Evolutionary conservation across 2,113 vertebrate species (phyloP).

Genomic region (Pteronura brasiliensis): DNA sequence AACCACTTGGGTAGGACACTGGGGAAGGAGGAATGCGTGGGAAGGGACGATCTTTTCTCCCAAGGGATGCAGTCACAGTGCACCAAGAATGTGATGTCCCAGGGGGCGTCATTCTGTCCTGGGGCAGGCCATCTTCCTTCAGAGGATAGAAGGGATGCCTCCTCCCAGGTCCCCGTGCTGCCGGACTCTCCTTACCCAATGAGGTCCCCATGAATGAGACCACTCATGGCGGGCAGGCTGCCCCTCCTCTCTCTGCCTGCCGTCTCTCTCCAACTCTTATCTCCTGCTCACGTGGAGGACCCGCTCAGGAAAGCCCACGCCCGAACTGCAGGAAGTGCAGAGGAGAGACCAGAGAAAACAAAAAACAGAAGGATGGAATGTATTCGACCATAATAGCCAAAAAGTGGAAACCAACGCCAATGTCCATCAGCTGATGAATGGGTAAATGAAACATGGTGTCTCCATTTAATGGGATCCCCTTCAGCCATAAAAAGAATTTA

Average conservation of each 20-base stretch:
- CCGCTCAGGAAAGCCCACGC: neutral
- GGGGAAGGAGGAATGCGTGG: neutral
- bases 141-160: too few species aligned
- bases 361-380: neutral
- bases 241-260: neutral
- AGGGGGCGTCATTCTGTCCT: neutral
- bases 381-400: neutral
- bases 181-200: neutral
- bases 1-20: neutral
- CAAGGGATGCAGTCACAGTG: fast-evolving
- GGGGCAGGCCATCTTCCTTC: neutral
- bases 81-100: too few species aligned
- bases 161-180: neutral
- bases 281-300: neutral
- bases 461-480: neutral
- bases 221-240: neutral
- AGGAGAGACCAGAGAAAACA: neutral
- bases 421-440: neutral
- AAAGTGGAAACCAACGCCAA: neutral
- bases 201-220: neutral
- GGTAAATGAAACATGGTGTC: neutral
- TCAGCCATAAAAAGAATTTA: neutral
- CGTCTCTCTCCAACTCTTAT: neutral
- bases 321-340: neutral
- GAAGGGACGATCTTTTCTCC: neutral